These are phyloP conservation scores for Theonella swinhoei DNA, from an alignment of 37 sponge, comb jelly and placozoan genomes.

Conservation along the genomic window DNA sequence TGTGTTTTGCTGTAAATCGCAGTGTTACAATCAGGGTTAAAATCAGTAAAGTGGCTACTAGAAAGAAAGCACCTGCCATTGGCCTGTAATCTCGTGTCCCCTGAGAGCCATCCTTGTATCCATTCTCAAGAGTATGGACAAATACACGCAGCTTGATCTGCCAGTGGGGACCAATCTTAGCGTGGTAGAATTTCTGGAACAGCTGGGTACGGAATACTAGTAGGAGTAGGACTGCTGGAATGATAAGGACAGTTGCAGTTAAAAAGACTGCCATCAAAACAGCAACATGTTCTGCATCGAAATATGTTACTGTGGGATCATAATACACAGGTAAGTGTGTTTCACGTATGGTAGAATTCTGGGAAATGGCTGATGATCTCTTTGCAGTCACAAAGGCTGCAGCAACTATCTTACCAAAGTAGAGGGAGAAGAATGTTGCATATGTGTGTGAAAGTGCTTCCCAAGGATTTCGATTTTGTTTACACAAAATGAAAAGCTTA, in stretches of 20 bases:
- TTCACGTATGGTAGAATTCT: neutral
- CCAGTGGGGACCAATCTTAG: neutral
- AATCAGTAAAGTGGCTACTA: neutral
- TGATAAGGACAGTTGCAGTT: neutral
- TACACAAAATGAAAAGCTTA: too few relatives aligned
- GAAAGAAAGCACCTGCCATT: neutral
- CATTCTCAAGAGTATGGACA: neutral
- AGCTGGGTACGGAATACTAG: neutral
- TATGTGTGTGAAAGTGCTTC: neutral
- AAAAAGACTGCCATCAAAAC: neutral
- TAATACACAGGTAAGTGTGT: neutral
- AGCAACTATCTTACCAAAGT: neutral
- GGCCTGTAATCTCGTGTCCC: neutral
- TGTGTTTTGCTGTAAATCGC: neutral
- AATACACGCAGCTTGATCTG: neutral
- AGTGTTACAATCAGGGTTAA: neutral
- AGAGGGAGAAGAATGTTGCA: neutral
- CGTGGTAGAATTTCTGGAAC: neutral
- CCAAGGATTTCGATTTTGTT: neutral
- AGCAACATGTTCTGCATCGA: neutral
- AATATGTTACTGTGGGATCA: neutral
- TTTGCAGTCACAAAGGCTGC: neutral
- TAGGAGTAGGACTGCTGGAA: neutral
- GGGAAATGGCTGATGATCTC: neutral
- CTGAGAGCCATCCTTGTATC: neutral